Evolutionary conservation across 2,113 vertebrate species (phyloP), one percentile per base, ranked within the genome.

Genomic region (Oreochromis tanganicae): DNA sequence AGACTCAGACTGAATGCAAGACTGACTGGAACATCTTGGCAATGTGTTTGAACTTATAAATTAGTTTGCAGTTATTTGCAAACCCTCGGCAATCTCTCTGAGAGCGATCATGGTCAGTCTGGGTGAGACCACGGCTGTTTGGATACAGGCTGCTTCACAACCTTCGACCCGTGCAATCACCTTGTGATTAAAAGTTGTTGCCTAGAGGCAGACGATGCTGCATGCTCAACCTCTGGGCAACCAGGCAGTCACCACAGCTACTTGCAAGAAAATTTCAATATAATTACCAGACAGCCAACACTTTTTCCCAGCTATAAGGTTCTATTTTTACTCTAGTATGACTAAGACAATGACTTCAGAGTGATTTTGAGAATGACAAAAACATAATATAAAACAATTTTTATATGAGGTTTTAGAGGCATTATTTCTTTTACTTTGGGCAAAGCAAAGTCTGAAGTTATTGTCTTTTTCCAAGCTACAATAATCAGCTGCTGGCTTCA

Each of bases 61-160:
- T 11, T 46, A 0, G 21, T 10, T 48, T 46, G 68, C 21, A 48
- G 21, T 29, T 73, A 73, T 73, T 46, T 73, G 21, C 9, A 17
- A 48, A 48, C 9, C 66, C 38, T 10, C 1, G 0, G 38, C n/a
- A 71, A 71, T 24, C 38, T 9, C 7, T 24, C n/a, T 0, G 38
- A 43, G 36, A 43, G 7, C 7, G 38, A 16, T 71, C 3, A 0
- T 7, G 5, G 5, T 24, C 12, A 71, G 38, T 43, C 38, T 9
- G 36, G 7, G 38, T 24, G n/a, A 24, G 36, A 71, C 13, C 12
- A 43, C 5, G 1, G 5, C 38, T 71, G n/a, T 2, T 46, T 43
- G n/a, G 13, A 71, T 6, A 43, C 38, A 46, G 1, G 38, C 21
- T 46, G 21, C 66, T 3, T 46, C 43, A 46, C 43, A 46, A 5